Conservation (phyloP, 2,113 vertebrate species). For the Promerops cafer region DNA sequence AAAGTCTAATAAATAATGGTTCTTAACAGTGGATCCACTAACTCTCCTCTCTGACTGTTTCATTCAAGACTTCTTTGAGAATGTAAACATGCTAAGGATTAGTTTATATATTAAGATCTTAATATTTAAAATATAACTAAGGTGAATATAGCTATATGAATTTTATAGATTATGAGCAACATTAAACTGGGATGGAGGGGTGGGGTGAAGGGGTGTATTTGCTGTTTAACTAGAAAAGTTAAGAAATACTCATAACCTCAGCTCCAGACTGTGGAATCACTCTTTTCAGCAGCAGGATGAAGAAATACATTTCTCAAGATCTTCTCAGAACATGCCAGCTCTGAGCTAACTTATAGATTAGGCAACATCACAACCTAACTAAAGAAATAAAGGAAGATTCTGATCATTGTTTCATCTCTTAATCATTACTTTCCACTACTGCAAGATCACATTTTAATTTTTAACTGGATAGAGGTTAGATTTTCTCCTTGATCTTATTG, state of each 20-base stretch:
- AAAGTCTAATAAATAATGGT: neutral
- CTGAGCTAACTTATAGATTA: neutral
- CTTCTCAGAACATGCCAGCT: neutral
- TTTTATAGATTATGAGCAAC: neutral
- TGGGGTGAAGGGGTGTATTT: neutral
- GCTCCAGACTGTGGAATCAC: neutral
- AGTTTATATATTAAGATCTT: neutral
- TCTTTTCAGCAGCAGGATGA: neutral
- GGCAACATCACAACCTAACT: neutral
- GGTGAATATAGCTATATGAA: neutral
- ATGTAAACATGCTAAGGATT: neutral
- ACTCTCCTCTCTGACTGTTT: neutral
- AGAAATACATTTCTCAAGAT: neutral
- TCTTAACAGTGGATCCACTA: neutral
- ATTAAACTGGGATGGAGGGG: neutral
- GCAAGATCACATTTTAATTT: neutral
- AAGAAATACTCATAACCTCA: neutral
- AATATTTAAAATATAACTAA: neutral
- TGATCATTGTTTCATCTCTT: neutral
- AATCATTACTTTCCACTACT: neutral
- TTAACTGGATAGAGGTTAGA: neutral
- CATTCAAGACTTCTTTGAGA: neutral
- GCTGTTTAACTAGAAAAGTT: neutral
- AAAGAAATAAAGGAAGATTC: neutral
- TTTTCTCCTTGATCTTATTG: neutral